Evolutionary conservation across 2,888 invertebrate genomes (phyloP), one percentile per base, ranked within the genome.

Genomic region (Ametastegia equiseti): DNA sequence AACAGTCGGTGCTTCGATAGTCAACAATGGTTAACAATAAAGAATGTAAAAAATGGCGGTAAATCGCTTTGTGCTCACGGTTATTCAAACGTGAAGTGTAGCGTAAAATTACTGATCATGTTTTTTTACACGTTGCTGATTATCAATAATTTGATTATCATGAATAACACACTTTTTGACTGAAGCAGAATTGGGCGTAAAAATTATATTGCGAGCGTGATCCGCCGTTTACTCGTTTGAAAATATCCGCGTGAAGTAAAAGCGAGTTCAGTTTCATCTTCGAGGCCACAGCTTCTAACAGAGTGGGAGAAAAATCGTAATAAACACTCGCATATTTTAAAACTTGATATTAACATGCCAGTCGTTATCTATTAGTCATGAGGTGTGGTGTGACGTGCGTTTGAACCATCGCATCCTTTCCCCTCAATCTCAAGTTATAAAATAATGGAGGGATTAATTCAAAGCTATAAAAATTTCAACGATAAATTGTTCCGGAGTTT

Each of bases 401-500:
- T 63, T 78, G 60, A 78, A 63, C 63, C 7, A 7, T 23, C 9
- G 15, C 23, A 36, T 60, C 42, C 45, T 33, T 30, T 36, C 19
- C 9, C 7, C 15, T 71, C 27, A 9, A 30, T 47, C 9, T 47
- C 11, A 42, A 15, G 54, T 36, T 19, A 63, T 80, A 84, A 67
- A 82, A n/a, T n/a, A n/a, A 89, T 89, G 88, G 87, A 88, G 57
- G 54, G 81, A 57, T 36, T 88, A 27, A 81, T 85, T 27, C 77
- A 81, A 50, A 81, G 79, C n/a, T 88, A 89, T 79, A 80, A 81
- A 60, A 75, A 80, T 82, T 81, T 86, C 33, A 89, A 89, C 63
- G 79, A 86, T 54, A 88, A 83, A 80, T 87, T 90, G 83, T 82
- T 90, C 45, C 83, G 81, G 50, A 88, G 85, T 63, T 81, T 90